phyloP scores from a whole-genome alignment of 1,140 invertebrate genomes.

The Drosophila elegans region DNA sequence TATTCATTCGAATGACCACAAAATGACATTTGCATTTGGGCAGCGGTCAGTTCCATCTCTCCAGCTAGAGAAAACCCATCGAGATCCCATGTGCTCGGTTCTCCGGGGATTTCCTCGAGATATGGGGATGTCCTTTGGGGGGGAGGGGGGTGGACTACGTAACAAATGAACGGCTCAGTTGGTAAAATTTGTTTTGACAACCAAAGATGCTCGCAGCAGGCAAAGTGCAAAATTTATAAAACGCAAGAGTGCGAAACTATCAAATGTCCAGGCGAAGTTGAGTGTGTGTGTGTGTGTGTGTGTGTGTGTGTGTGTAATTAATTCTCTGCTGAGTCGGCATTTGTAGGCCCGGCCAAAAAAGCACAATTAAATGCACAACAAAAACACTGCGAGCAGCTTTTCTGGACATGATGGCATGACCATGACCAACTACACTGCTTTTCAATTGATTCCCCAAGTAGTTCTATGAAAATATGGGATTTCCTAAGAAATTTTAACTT shows the following conservation, averaged over 20 bases:
- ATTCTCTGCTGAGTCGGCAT: conserved; percentile 72
- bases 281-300: conserved; percentile 30
- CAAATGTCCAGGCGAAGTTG: conserved; percentile 19
- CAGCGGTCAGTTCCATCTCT: conserved; percentile 14
- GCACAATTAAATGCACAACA: conserved; percentile 71
- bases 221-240: conserved; percentile 61
- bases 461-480: no score
- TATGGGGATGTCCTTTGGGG: conserved; percentile 1
- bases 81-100: conserved; percentile 27
- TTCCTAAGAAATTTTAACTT: no score
- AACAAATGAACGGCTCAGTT: conserved; percentile 79
- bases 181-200: conserved; percentile 78
- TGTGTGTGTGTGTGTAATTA: conserved; percentile 56
- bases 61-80: neutral
- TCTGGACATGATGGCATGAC: conserved; percentile 4
- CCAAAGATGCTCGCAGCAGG: conserved; percentile 38
- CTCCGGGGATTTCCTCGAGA: conserved; percentile 44
- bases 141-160: no score
- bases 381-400: conserved; percentile 20
- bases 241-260: conserved; percentile 63
- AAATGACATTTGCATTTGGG: conserved; percentile 84
- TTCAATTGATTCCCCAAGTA: neutral
- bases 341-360: conserved; percentile 57
- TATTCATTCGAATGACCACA: conserved; percentile 84
- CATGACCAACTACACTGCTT: conserved; percentile 19